A percentile compares a stretch with the other conserved stretches of the same genome.
These are phyloP conservation scores for Colletes collaris DNA, from an alignment of 2,888 invertebrate species.

Conservation along the genomic window DNA sequence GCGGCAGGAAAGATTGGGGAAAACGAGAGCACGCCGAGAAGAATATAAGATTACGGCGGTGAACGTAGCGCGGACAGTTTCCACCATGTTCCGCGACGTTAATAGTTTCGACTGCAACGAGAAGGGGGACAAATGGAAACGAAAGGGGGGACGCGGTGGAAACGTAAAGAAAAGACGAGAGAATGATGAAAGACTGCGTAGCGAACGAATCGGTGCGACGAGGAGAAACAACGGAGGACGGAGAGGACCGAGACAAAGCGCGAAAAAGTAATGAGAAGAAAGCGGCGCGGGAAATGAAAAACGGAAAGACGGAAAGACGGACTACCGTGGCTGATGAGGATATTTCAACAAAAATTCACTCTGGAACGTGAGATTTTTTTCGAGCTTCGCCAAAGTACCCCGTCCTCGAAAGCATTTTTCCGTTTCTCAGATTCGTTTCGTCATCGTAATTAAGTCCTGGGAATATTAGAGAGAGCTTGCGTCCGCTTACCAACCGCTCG, in stretches of 20 bases:
- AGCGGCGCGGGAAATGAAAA: not conserved
- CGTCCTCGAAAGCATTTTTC: constrained; percentile 5
- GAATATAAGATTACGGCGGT: too few species aligned
- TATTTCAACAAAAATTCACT: not conserved
- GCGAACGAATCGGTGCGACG: not conserved
- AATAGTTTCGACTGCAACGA: not conserved
- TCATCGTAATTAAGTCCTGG: constrained; percentile 34
- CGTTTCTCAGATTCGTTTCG: constrained; percentile 17
- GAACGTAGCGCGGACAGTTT: not conserved
- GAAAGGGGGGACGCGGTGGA: too few species aligned
- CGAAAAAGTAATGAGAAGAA: not conserved
- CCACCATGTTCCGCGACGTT: not conserved
- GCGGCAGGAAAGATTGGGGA: not conserved
- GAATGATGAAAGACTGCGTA: not conserved
- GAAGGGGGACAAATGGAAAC: not conserved
- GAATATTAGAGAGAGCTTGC: constrained; percentile 9
- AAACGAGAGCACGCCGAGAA: too few species aligned
- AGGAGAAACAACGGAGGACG: too few species aligned
- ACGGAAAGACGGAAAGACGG: not conserved
- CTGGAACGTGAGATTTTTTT: not conserved
- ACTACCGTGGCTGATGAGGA: not conserved
- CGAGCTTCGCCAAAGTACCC: not conserved
- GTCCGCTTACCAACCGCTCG: not conserved
- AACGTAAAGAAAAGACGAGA: not conserved
- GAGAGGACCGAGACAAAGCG: not conserved